These are phyloP conservation scores for Melanotaenia boesemani DNA, from an alignment of 2,797 vertebrate genomes.

Conservation along the genomic window DNA sequence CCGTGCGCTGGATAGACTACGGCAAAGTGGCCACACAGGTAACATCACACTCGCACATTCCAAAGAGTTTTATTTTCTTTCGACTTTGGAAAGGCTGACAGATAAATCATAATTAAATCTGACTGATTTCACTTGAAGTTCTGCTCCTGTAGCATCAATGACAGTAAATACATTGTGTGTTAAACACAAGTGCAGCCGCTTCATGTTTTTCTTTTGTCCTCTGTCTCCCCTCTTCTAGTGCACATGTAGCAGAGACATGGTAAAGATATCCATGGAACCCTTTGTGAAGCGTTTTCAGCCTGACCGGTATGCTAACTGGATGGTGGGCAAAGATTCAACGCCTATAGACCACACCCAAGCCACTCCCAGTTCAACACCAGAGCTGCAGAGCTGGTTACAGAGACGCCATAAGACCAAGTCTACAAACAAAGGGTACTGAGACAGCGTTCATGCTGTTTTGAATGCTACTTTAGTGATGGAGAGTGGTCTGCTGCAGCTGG, in stretches of 20 bases:
- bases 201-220: background rate
- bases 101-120: background rate
- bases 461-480: background rate
- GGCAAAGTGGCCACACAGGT: slow-evolving; percentile 96
- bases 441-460: background rate
- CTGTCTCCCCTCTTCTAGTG: slow-evolving; percentile 81
- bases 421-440: slow-evolving; percentile 80
- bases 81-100: background rate
- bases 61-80: background rate
- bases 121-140: background rate
- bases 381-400: slow-evolving; percentile 91
- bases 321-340: slow-evolving; percentile 92
- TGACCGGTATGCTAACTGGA: slow-evolving; percentile 93
- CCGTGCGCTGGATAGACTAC: slow-evolving; percentile 96
- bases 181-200: background rate
- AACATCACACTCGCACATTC: slow-evolving; percentile 47
- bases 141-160: background rate
- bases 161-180: background rate
- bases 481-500: background rate
- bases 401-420: slow-evolving; percentile 84
- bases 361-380: slow-evolving; percentile 90
- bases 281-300: slow-evolving; percentile 97
- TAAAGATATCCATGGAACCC: slow-evolving; percentile 97
- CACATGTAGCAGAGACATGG: slow-evolving; percentile 96
- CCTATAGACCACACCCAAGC: slow-evolving; percentile 91